A percentile compares a stretch with the other conserved stretches of the same genome.
Evolutionary conservation across 2,797 vertebrate genomes (phyloP).

Genomic region (Darevskia nairensis): DNA sequence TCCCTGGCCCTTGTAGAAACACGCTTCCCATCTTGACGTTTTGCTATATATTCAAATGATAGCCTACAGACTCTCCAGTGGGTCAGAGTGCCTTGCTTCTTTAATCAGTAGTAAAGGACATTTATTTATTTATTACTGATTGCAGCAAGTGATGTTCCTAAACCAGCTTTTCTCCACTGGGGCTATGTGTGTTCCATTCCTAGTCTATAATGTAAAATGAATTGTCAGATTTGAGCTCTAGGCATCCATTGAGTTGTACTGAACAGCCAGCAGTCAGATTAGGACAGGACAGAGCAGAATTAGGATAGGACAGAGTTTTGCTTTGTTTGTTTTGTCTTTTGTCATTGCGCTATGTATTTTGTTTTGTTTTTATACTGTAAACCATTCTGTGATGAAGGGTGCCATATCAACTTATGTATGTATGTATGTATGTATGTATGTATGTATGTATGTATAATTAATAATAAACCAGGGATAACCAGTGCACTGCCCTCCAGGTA

Average conservation of each 20-base stretch:
- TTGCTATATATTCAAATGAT: slow-evolving; percentile 24
- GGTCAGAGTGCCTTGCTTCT: slow-evolving; percentile 29
- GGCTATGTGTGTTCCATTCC: background rate
- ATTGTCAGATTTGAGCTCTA: background rate
- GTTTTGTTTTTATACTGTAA: no score
- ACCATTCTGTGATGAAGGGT: no score
- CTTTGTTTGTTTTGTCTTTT: no score
- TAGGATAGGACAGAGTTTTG: no score
- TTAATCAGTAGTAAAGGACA: slow-evolving; percentile 48
- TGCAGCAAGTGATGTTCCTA: slow-evolving; percentile 19
- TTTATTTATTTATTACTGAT: slow-evolving; percentile 52
- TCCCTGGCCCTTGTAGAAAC: slow-evolving; percentile 28
- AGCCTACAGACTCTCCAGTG: background rate
- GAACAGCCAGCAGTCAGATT: no score
- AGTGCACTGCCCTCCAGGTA: no score
- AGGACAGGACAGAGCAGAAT: no score
- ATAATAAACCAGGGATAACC: no score
- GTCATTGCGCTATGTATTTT: no score
- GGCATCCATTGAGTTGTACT: background rate
- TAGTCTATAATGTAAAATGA: background rate
- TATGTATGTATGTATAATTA: no score
- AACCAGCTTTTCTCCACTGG: slow-evolving; percentile 17
- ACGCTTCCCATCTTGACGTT: slow-evolving; percentile 34
- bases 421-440: no score
- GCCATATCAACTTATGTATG: no score